phyloP scores from a whole-genome alignment of 1,140 invertebrate genomes.

The Cephus cinctus region DNA sequence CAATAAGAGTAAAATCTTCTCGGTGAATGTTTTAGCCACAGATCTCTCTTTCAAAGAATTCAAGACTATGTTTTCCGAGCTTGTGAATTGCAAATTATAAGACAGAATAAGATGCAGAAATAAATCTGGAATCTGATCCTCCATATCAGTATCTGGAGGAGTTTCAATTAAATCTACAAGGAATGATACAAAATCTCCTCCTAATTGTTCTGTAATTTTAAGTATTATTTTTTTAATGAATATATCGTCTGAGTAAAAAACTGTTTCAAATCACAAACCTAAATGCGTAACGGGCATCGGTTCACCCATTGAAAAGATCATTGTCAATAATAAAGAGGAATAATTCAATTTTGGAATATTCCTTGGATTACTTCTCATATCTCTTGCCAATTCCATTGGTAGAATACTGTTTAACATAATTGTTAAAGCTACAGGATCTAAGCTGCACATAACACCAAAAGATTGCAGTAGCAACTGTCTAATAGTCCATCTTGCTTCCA shows the following conservation, averaged over 20 bases:
- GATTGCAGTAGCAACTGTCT: slow-evolving; percentile 77
- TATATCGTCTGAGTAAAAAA: no score
- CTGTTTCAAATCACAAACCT: slow-evolving; percentile 51
- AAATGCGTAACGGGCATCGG: slow-evolving; percentile 81
- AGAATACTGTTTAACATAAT: slow-evolving; percentile 83
- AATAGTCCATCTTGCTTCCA: slow-evolving; percentile 85
- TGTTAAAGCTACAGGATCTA: slow-evolving; percentile 76
- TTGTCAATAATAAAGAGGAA: slow-evolving; percentile 76
- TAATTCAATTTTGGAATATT: slow-evolving; percentile 71
- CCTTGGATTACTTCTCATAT: slow-evolving; percentile 71
- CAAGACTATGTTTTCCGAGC: slow-evolving; percentile 73
- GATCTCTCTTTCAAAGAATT: slow-evolving; percentile 69
- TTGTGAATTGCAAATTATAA: slow-evolving; percentile 83
- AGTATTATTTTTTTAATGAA: slow-evolving; percentile 11
- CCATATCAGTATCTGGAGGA: slow-evolving; percentile 71
- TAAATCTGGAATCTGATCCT: slow-evolving; percentile 78
- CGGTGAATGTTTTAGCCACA: slow-evolving; percentile 82
- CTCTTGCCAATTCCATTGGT: slow-evolving; percentile 82
- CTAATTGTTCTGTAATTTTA: slow-evolving; percentile 70
- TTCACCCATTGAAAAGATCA: slow-evolving; percentile 86
- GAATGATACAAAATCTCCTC: slow-evolving; percentile 75
- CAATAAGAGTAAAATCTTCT: slow-evolving; percentile 82
- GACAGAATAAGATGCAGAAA: slow-evolving; percentile 83
- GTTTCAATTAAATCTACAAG: slow-evolving; percentile 79
- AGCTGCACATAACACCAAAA: slow-evolving; percentile 82